Evolutionary conservation across 2,797 vertebrate species (phyloP), one percentile per base, ranked within the genome.

Genomic region (Alca torda): DNA sequence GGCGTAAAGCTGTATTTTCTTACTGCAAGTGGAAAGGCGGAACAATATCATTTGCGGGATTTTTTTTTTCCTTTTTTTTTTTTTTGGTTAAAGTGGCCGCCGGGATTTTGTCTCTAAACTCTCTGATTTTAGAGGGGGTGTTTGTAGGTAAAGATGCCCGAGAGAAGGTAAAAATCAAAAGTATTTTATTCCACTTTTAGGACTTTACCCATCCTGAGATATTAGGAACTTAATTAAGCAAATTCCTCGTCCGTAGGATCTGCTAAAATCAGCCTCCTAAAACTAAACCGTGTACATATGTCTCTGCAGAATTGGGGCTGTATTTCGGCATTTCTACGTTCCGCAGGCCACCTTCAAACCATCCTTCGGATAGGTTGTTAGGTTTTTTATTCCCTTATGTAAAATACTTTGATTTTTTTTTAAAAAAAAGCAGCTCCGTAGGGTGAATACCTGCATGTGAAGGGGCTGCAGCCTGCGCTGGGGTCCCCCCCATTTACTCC

Each of bases 201-300:
- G 57, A 24, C 25, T 72, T 80, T 6, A 20, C 24, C 16, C 18
- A 12, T 54, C n/a, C 35, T 78, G 65, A 37, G 37, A 21, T 59
- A 68, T 23, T 68, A 82, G 50, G 59, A 9, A 50, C 35, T 16
- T 33, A 11, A 31, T 85, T 20, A 50, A 63, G 73, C 7, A 82
- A 72, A 65, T 61, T 75, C 23, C 9, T 54, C 18, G 13, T 35
- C 43, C 0, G 0, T 3, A 41, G 33, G 8, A 74, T 63, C 51
- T 56, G 28, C 72, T 73, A 33, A 78, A 90, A 87, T 48, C 59
- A 48, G 21, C 50, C 50, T 60, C n/a, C 57, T 41, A 14, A 78
- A 85, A 14, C 0, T 1, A 26, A 59, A 43, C 33, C 0, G 0
- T 23, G 59, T 15, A 20, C 1, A 0, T 35, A n/a, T 5, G 1